phyloP scores from a whole-genome alignment of 2,113 vertebrate genomes.

The Perognathus longimembris region DNA sequence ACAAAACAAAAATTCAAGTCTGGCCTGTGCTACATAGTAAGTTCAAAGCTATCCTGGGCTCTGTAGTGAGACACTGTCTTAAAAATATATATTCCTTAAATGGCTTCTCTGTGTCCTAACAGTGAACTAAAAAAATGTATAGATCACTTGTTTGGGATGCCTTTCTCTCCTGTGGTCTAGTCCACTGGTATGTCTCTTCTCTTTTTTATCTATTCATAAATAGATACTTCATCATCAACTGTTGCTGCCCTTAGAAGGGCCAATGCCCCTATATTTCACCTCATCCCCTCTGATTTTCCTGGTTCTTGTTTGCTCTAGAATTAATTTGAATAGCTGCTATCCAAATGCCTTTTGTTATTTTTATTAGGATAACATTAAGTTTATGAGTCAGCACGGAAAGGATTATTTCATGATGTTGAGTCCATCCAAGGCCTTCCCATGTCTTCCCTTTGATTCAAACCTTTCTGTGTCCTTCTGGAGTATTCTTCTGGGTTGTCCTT shows the following conservation, averaged over 20 bases:
- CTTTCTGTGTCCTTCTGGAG: conserved; percentile 23
- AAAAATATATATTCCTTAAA: not conserved
- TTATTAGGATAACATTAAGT: not conserved
- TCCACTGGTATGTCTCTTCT: not conserved
- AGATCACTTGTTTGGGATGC: not conserved
- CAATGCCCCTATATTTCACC: not conserved
- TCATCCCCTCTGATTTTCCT: not conserved
- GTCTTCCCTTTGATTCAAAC: conserved; percentile 4
- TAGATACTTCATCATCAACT: not conserved
- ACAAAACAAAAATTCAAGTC: no score
- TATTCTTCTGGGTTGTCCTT: not conserved
- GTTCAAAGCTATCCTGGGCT: no score
- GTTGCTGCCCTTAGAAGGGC: not conserved
- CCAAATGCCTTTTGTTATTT: conserved; percentile 47
- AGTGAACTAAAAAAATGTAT: not conserved
- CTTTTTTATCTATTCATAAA: not conserved
- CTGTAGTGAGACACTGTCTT: no score
- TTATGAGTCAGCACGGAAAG: not conserved
- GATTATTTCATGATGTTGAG: conserved; percentile 11
- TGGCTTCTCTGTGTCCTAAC: not conserved
- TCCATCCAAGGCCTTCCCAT: not conserved
- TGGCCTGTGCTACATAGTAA: no score
- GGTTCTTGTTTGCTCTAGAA: conserved; percentile 54
- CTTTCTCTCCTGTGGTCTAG: not conserved
- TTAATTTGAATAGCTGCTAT: conserved; percentile 33